phyloP scores from a whole-genome alignment of 2,113 vertebrate genomes.

The Ranitomeya imitator region DNA sequence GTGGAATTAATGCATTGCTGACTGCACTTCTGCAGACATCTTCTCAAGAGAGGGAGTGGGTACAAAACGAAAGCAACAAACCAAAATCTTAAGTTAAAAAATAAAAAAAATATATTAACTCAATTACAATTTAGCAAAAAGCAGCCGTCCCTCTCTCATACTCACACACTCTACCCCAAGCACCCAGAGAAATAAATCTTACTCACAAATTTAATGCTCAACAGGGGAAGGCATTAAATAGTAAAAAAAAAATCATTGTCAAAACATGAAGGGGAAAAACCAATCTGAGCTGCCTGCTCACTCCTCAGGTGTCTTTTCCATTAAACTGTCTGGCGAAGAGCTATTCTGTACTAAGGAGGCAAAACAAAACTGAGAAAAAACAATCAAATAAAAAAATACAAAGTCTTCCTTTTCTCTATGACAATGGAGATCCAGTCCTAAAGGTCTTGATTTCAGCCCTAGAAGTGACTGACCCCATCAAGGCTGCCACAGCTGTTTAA shows the following conservation, averaged over 20 bases:
- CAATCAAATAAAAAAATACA: conserved; percentile 19
- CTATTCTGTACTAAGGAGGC: not conserved
- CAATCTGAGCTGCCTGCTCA: not conserved
- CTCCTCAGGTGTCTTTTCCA: conserved; percentile 21
- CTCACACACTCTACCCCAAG: not conserved
- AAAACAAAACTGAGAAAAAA: conserved; percentile 30
- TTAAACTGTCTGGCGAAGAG: conserved; percentile 27
- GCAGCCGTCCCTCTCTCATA: not conserved
- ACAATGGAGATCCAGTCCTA: conserved; percentile 37
- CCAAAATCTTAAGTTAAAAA: conserved; percentile 48
- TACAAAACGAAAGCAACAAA: conserved; percentile 24
- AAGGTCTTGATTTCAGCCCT: not conserved
- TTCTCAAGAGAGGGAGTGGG: conserved; percentile 27
- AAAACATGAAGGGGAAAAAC: not conserved
- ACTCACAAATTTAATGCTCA: not conserved
- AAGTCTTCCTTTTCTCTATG: conserved; percentile 37
- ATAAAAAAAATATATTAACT: conserved; percentile 46
- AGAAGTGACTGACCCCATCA: not conserved
- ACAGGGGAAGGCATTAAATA: not conserved
- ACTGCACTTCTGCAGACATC: not conserved
- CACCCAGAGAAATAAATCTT: conserved; percentile 19
- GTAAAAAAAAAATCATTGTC: not conserved
- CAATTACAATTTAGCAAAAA: conserved; percentile 32
- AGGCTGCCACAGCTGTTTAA: conserved; percentile 3
- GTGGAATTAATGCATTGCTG: conserved; percentile 28